A percentile compares a stretch with the other conserved stretches of the same genome.
Conservation (phyloP, 2,113 vertebrate genomes). For the Tragulus kanchil region DNA sequence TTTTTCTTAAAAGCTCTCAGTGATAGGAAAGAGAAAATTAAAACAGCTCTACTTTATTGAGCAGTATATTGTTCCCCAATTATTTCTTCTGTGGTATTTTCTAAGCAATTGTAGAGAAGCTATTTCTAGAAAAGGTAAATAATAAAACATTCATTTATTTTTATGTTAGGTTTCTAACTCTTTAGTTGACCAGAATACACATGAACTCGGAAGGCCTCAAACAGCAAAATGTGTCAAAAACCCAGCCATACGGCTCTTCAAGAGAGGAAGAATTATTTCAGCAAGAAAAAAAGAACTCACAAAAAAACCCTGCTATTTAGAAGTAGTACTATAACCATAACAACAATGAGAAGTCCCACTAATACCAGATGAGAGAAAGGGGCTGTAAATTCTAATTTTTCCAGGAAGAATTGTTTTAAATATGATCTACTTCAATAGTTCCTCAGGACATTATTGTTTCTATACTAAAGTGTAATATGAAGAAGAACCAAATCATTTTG, state of each 20-base stretch:
- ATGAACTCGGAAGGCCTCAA: background rate
- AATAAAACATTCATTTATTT: background rate
- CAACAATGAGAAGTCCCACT: background rate
- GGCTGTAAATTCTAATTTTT: background rate
- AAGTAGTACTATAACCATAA: background rate
- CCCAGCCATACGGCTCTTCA: background rate
- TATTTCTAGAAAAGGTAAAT: constrained; percentile 4
- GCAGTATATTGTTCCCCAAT: constrained; percentile 22
- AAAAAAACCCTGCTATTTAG: background rate
- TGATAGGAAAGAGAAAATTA: background rate
- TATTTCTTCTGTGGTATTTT: too few species aligned
- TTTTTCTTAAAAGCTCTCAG: constrained; percentile 44
- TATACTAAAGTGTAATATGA: background rate
- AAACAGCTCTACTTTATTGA: constrained; percentile 43
- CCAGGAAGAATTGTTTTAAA: background rate
- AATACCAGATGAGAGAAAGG: background rate
- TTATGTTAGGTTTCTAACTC: background rate
- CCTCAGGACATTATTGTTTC: background rate
- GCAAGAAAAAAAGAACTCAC: background rate
- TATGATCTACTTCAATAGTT: background rate
- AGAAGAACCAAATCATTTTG: constrained; percentile 57
- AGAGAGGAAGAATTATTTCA: background rate
- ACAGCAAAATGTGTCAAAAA: background rate
- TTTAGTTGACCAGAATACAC: constrained; percentile 15
- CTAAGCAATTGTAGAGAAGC: background rate